Conservation (phyloP, 2,113 vertebrate genomes). For the Myrmecobius fasciatus region DNA sequence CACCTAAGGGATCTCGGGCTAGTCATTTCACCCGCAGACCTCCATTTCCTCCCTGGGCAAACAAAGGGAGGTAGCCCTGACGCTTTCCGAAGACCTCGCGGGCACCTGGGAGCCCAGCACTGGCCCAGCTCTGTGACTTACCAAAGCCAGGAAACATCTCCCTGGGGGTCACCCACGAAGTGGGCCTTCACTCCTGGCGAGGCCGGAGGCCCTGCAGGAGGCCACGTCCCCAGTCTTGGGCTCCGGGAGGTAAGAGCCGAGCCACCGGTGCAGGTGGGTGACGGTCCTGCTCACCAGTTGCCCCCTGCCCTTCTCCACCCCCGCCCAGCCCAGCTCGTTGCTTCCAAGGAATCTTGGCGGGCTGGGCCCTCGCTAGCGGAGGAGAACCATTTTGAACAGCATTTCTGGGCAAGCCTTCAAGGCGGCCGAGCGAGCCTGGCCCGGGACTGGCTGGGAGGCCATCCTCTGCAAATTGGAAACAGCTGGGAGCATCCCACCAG, state of each 20-base stretch:
- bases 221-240: too few relatives aligned
- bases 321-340: too few relatives aligned
- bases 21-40: neutral
- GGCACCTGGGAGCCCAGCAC: neutral
- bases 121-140: too few relatives aligned
- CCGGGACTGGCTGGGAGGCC: neutral
- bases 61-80: neutral
- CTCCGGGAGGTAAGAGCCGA: neutral
- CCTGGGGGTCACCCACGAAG: neutral
- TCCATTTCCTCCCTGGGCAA: neutral
- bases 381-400: neutral
- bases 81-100: neutral
- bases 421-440: neutral
- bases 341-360: neutral
- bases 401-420: neutral
- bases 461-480: neutral
- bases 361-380: neutral
- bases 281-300: neutral
- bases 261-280: too few relatives aligned
- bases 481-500: neutral
- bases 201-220: neutral
- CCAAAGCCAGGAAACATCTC: neutral
- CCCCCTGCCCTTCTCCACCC: neutral
- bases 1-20: neutral
- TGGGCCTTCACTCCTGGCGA: too few relatives aligned